Evolutionary conservation across 1,140 invertebrate species (phyloP), one percentile per base, ranked within the genome.

Genomic region (Arion vulgaris): DNA sequence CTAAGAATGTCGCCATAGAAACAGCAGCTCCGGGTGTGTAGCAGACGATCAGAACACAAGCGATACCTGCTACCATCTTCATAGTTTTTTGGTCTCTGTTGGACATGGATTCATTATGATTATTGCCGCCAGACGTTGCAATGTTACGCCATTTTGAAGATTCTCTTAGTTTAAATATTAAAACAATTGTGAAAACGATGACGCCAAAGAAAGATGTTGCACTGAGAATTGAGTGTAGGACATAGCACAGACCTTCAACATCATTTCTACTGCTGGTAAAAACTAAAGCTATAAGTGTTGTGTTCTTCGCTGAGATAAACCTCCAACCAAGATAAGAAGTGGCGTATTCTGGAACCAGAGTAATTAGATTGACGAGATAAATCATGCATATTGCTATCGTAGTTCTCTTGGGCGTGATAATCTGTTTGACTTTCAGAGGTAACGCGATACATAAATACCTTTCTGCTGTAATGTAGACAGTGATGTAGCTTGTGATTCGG

Each of bases 401-500:
- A 5, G 76, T 39, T 66, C 28, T 66, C 45, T 38, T 66, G 4
- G 19, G 32, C 7, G 76, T 78, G 17, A 68, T n/a, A 19, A 78
- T 28, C 1, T 19, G 2, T 68, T 45, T 78, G 1, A 78, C 57
- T 34, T 66, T 78, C 26, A 78, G 36, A 15, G 76, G 76, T 23
- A 78, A 39, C 32, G 39, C 26, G 7, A 78, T 45, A 39, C 26
- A 66, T 5, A 78, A 4, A 66, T 53, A 78, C 39, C 76, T 78
- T 39, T 78, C 76, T 39, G 62, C 51, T 68, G 76, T 66, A n/a
- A 78, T 68, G 36, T 66, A 78, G 13, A 68, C 57, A 13, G 76
- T 78, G 34, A 62, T 66, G 49, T 11, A 78, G 57, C 76, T 66
- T n/a, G 39, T 66, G 57, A 78, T 66, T 57, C 76, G 9, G 26